Conservation (phyloP, 1,140 invertebrate genomes). For the Euura lappo region DNA sequence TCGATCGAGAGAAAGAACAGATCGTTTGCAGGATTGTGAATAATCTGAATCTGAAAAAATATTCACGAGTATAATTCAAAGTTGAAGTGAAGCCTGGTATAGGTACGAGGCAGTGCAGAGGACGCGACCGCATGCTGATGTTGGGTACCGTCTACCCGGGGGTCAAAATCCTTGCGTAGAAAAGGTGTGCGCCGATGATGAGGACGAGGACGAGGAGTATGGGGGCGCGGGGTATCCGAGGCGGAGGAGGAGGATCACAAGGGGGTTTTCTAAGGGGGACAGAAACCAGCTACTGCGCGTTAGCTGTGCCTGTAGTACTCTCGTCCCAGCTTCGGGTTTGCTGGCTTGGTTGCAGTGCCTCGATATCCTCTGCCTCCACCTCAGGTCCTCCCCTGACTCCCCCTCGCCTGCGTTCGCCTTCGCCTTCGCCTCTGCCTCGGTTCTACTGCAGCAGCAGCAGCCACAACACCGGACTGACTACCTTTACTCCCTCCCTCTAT, state of each 20-base stretch:
- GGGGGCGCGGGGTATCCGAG: slow-evolving; percentile 27
- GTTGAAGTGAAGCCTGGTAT: no score
- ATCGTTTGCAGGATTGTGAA: no score
- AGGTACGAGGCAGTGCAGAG: no score
- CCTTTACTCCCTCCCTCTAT: slow-evolving; percentile 19
- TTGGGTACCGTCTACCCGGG: neutral
- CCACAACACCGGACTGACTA: slow-evolving; percentile 6
- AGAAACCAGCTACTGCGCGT: slow-evolving; percentile 54
- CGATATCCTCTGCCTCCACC: slow-evolving; percentile 15
- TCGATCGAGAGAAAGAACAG: no score
- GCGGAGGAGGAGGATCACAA: slow-evolving; percentile 1
- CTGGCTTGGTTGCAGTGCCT: neutral
- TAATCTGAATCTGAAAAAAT: no score
- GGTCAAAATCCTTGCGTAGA: slow-evolving; percentile 6
- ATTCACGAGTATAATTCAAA: no score
- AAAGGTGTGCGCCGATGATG: neutral
- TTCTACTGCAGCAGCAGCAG: neutral
- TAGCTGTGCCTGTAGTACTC: slow-evolving; percentile 57
- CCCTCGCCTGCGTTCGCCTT: neutral
- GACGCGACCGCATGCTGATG: no score
- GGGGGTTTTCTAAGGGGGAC: slow-evolving; percentile 22
- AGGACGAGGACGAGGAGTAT: neutral
- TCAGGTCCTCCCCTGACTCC: slow-evolving; percentile 5
- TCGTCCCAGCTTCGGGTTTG: slow-evolving; percentile 12
- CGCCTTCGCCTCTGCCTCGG: no score